A percentile compares a stretch with the other conserved stretches of the same genome.
Evolutionary conservation across 37 sponge, comb jelly and placozoan genomes (phyloP).

Genomic region (Eunapius fragilis): DNA sequence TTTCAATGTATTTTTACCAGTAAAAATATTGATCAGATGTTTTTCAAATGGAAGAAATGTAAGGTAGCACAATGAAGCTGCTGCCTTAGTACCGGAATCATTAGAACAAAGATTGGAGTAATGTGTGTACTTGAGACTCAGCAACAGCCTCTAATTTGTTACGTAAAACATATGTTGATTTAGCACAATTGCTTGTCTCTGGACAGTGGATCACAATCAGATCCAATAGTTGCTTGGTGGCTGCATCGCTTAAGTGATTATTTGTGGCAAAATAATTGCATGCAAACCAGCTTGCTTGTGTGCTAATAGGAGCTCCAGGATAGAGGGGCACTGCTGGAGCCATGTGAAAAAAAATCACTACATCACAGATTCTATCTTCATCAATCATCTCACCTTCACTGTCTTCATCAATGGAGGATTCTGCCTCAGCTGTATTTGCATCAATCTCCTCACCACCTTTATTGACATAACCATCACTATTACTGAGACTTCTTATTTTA

Average conservation of each 20-base stretch:
- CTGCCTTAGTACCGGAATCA: too few species aligned
- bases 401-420: neutral
- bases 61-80: too few species aligned
- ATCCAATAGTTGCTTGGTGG: neutral
- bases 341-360: too few species aligned
- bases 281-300: neutral
- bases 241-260: neutral
- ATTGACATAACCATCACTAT: neutral
- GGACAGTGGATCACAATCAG: neutral
- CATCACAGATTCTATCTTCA: too few species aligned
- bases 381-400: too few species aligned
- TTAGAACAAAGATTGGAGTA: too few species aligned
- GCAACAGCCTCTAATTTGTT: neutral
- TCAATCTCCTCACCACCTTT: neutral
- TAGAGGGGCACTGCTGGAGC: too few species aligned
- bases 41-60: neutral
- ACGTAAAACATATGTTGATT: neutral
- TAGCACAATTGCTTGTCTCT: neutral
- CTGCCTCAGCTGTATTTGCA: neutral
- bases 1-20: too few species aligned
- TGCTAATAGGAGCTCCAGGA: neutral
- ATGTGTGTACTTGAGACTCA: neutral
- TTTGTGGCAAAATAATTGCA: neutral
- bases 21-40: too few species aligned
- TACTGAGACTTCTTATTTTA: too few species aligned